A percentile compares a stretch with the other conserved stretches of the same genome.
phyloP scores from a whole-genome alignment of 2,888 invertebrate species.

The Fragum sueziense region DNA sequence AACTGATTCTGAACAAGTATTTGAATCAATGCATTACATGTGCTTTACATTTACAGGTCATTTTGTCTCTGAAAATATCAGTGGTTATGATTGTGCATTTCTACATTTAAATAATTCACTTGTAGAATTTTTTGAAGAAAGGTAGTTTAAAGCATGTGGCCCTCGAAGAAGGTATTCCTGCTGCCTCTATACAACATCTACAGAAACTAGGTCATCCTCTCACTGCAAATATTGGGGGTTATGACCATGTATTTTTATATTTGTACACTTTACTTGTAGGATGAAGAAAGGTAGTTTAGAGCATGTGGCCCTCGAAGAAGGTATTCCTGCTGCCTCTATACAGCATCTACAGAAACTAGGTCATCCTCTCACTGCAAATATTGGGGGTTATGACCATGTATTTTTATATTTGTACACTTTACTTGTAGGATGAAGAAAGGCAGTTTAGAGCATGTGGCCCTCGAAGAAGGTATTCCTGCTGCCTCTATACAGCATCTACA shows the following conservation, averaged over 20 bases:
- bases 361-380: conserved; percentile 65
- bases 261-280: no score
- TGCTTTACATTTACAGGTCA: no score
- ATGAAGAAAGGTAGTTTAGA: conserved; percentile 56
- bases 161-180: conserved; percentile 75
- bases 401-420: no score
- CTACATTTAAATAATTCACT: no score
- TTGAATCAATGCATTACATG: no score
- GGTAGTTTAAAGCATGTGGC: conserved; percentile 57
- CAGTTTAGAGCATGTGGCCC: conserved; percentile 55
- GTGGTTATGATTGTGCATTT: no score
- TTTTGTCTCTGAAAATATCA: no score
- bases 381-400: conserved; percentile 63
- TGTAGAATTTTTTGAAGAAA: no score
- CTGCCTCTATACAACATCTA: conserved; percentile 64
- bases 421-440: conserved; percentile 53
- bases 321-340: conserved; percentile 66
- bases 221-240: conserved; percentile 61
- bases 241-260: conserved; percentile 68
- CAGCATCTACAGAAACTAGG: conserved; percentile 68
- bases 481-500: conserved; percentile 64
- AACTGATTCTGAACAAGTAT: no score
- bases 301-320: conserved; percentile 71
- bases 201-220: conserved; percentile 70
- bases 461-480: conserved; percentile 75